Evolutionary conservation across 2,888 invertebrate genomes (phyloP).

Genomic region (Drosophila rellima): DNA sequence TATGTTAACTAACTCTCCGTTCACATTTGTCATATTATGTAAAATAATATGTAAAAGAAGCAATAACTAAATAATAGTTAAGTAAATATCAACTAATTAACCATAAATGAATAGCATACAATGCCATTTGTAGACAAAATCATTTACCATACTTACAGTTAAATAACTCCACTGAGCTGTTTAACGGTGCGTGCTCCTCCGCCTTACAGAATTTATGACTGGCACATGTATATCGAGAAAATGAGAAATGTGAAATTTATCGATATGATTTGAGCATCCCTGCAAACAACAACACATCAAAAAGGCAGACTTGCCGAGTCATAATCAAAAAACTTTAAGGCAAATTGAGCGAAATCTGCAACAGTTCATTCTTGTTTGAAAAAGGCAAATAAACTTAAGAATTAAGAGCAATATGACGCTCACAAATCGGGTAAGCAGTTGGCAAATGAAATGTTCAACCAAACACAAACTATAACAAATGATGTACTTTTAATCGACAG

Average conservation of each 20-base stretch:
- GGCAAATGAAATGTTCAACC: background rate
- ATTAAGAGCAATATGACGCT: conserved; percentile 76
- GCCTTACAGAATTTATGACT: background rate
- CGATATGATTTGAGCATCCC: conserved; percentile 20
- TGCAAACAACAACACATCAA: conserved; percentile 4
- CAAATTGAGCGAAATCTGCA: background rate
- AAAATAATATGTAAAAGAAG: background rate
- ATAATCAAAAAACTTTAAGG: conserved; percentile 35
- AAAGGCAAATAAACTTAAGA: background rate
- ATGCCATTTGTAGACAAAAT: background rate
- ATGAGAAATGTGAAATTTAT: conserved; percentile 11
- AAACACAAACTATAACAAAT: background rate
- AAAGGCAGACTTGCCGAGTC: conserved; percentile 57
- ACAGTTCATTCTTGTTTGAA: conserved; percentile 3
- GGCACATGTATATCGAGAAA: background rate
- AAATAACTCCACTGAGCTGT: background rate
- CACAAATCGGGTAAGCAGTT: conserved; percentile 77
- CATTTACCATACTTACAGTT: background rate
- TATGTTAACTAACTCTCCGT: background rate
- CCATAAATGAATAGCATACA: background rate
- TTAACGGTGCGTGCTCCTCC: background rate
- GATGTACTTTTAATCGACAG: conserved; percentile 50
- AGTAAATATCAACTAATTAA: background rate
- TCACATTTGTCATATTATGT: background rate
- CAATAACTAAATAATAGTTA: background rate